Conservation (phyloP, 1,140 invertebrate genomes). For the Pemphigus obesinymphae region DNA sequence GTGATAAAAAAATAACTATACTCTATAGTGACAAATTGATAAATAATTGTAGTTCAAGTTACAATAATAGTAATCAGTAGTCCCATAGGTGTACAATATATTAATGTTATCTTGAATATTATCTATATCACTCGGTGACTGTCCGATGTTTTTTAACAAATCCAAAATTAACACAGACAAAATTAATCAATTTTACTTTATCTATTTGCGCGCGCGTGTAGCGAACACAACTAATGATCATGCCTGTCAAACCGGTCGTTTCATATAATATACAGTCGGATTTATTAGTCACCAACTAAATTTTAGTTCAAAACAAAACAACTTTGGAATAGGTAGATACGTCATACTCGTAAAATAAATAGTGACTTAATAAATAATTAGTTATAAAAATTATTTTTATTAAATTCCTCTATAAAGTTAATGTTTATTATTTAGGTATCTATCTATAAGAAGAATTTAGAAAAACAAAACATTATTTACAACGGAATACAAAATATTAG, state of each 20-base stretch:
- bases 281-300: conserved; percentile 2
- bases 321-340: not conserved
- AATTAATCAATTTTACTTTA: conserved; percentile 2
- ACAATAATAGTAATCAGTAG: not conserved
- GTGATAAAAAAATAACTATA: too few species aligned
- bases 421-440: too few species aligned
- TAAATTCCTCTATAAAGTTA: too few species aligned
- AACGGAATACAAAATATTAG: too few species aligned
- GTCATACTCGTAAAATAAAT: not conserved
- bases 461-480: too few species aligned
- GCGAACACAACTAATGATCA: not conserved
- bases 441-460: too few species aligned
- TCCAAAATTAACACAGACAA: not conserved
- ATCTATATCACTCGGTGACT: not conserved
- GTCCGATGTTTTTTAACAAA: not conserved
- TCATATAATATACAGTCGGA: not conserved
- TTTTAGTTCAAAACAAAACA: not conserved
- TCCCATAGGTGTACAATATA: not conserved
- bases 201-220: not conserved
- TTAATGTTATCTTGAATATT: too few species aligned
- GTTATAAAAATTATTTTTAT: too few species aligned
- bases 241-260: not conserved
- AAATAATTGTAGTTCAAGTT: too few species aligned
- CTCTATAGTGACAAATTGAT: too few species aligned
- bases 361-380: too few species aligned